phyloP scores from a whole-genome alignment of 1,140 invertebrate species.

The Luehdorfia chinensis region DNA sequence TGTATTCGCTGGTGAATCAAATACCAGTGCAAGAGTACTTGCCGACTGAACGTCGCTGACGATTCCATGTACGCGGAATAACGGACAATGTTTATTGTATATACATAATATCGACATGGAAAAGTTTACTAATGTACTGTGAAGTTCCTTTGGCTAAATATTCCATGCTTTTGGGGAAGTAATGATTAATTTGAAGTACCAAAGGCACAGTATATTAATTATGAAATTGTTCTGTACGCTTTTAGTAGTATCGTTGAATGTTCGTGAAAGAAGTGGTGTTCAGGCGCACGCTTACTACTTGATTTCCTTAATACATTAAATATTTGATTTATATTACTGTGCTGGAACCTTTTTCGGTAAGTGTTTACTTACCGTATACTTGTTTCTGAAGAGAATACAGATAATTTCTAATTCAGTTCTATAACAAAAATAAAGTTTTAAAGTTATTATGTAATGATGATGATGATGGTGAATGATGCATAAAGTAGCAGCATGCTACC shows the following conservation, averaged over 20 bases:
- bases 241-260: conserved; percentile 6
- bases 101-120: conserved; percentile 1
- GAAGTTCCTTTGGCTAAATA: conserved; percentile 10
- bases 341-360: no score
- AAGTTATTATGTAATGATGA: no score
- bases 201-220: conserved; percentile 11
- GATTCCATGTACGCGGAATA: not conserved
- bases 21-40: conserved; percentile 1
- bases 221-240: not conserved
- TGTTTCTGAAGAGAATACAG: no score
- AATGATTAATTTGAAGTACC: conserved; percentile 5
- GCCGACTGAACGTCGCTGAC: not conserved
- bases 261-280: not conserved
- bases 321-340: no score
- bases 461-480: no score
- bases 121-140: conserved; percentile 16
- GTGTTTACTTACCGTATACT: no score
- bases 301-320: no score
- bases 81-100: not conserved
- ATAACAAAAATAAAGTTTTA: no score
- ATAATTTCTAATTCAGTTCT: no score
- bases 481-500: no score
- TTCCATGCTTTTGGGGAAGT: conserved; percentile 10
- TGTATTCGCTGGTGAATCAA: not conserved
- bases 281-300: not conserved